Evolutionary conservation across 1,140 invertebrate genomes (phyloP).

Genomic region (Drosophila melanogaster): Release_6_plus_ISO1_MT NC_004354.4:22636501-22637000

Average conservation of each 20-base stretch:
- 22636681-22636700: constrained; percentile 31
- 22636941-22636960: no score
- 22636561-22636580: background rate
- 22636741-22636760: constrained; percentile 10
- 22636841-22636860: background rate
- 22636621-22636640: constrained; percentile 4
- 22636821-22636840: constrained; percentile 43
- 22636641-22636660: background rate
- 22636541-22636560: background rate
- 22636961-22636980: no score
- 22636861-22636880: constrained; percentile 5
- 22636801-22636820: constrained; percentile 9
- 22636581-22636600: background rate
- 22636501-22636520: background rate
- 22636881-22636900: background rate
- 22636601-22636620: background rate
- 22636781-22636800: constrained; percentile 4
- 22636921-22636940: no score
- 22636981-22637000: background rate
- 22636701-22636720: constrained; percentile 49
- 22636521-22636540: background rate
- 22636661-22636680: constrained; percentile 9
- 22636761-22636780: constrained; percentile 22
- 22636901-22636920: background rate
- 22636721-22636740: constrained; percentile 30